Evolutionary conservation across 2,113 vertebrate genomes (phyloP), one percentile per base, ranked within the genome.

Genomic region (Peromyscus maniculatus): DNA sequence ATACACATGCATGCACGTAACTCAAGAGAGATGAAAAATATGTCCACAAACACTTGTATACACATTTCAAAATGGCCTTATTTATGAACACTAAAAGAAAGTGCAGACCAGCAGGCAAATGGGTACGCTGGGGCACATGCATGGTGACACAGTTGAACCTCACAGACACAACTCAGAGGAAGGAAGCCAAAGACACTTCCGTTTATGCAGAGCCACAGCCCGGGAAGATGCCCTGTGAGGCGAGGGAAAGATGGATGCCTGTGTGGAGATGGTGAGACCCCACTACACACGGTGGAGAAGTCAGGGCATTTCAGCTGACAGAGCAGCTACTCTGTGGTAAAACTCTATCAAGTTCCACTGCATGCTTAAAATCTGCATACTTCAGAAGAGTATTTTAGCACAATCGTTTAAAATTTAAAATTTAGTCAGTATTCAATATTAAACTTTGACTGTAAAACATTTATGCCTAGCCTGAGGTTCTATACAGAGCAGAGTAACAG

Each of bases 401-500:
- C 13, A 89, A 69, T 88, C 57, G 66, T 78, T 67, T 62, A 5
- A 13, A 72, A 59, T 17, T 16, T 52, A 89, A 96, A 95, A 43
- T n/a, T 64, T 64, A 17, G 24, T 78, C 78, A 39, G 55, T 74
- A 69, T 66, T 75, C 77, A 87, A 43, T 82, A 36, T 4, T 57
- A 62, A 87, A 91, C 28, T 91, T 67, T 67, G 28, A 28, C 64
- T 87, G n/a, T 46, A 52, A 57, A 87, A 88, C 62, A 72, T 26
- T 82, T 96, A 71, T 91, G 71, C 46, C 33, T 79, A 91, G 90
- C 28, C 89, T 78, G 79, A 86, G 24, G 39, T 87, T 22, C 22
- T 78, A 49, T 7, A 49, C 19, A 80, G 12, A 71, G 39, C 15
- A 49, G 49, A 64, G 7, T 43, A 92, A 69, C 19, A 83, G 22